Evolutionary conservation across 2,113 vertebrate species (phyloP).

Genomic region (Brachyhypopomus occidentalis): DNA sequence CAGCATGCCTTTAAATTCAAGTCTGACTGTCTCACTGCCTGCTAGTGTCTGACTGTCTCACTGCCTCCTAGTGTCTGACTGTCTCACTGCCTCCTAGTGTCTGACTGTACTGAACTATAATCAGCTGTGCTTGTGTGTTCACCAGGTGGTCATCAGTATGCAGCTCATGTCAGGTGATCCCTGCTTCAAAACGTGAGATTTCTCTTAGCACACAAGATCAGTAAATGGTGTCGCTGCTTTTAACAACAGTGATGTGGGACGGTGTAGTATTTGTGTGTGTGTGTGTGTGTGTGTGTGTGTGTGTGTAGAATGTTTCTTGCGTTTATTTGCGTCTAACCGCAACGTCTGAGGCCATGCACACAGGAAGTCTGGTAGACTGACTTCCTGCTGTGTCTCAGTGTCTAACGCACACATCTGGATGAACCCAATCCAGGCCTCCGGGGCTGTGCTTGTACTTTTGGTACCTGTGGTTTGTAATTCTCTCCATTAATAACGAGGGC

Average conservation of each 20-base stretch:
- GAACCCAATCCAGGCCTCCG: no score
- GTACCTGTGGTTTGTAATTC: no score
- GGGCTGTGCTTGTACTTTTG: no score
- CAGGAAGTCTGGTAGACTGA: constrained; percentile 32
- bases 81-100: no score
- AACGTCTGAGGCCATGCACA: constrained; percentile 2
- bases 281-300: background rate
- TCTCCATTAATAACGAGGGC: no score
- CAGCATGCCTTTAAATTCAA: no score
- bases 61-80: no score
- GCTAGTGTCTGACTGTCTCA: no score
- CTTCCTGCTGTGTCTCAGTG: constrained; percentile 30
- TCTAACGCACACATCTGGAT: background rate
- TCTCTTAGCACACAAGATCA: background rate
- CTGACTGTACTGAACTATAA: background rate
- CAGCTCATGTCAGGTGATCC: constrained; percentile 96
- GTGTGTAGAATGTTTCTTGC: background rate
- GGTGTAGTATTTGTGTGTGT: background rate
- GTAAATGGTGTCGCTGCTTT: background rate
- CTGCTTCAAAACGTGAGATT: constrained; percentile 94
- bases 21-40: no score
- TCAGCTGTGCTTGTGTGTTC: background rate
- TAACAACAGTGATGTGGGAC: background rate
- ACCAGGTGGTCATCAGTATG: constrained; percentile 91
- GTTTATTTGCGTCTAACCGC: background rate